Base-by-base conservation (phyloP, 2,797 vertebrate genomes). In the Phaenicophaeus curvirostris region DNA sequence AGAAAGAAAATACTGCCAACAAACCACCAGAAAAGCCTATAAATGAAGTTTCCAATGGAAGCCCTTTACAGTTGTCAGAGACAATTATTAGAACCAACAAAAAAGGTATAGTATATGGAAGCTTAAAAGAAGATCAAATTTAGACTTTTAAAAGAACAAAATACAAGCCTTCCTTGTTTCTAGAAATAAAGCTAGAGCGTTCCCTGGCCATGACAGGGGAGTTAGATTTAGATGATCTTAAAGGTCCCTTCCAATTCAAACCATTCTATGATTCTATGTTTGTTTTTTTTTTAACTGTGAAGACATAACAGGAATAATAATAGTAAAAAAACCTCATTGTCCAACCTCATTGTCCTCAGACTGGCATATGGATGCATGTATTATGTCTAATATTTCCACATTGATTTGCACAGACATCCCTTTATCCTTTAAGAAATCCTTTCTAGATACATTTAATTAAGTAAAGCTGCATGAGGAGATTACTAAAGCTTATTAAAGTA, bases 41-140 rank as follows among this genome's bases (percentile, higher is more conserved):
- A 97, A 97, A 98, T 11, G 99, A 99, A 90, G 98, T 99, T 37
- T 98, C 99, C 96, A 98, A 99, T 76, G 99, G 99, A 98, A 98
- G 98, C 94, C 95, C 98, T 95, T 98, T 98, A 95, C 98, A 98
- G 19, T 98, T 98, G 97, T 98, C 98, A 46, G 99, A 99, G 91
- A 93, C 98, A 90, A 97, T 98, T 96, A 96, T 98, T 84, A 98
- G 99, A 96, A 97, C 98, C 19, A 97, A 98, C 92, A 99, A 97
- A 97, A 99, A 98, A 99, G 99, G 99, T 99, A 98, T 58, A 78
- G 74, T 69, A 68, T 77, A 33, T 41, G 74, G 31, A 82, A 27
- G 5, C 63, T 62, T 74, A 80, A 73, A 75, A 42, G 27, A 23
- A 66, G n/a, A 42, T 88, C 61, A 68, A 75, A 80, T 71, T 48